Conservation (phyloP, 1,140 invertebrate genomes). For the Zaprionus camerounensis region DNA sequence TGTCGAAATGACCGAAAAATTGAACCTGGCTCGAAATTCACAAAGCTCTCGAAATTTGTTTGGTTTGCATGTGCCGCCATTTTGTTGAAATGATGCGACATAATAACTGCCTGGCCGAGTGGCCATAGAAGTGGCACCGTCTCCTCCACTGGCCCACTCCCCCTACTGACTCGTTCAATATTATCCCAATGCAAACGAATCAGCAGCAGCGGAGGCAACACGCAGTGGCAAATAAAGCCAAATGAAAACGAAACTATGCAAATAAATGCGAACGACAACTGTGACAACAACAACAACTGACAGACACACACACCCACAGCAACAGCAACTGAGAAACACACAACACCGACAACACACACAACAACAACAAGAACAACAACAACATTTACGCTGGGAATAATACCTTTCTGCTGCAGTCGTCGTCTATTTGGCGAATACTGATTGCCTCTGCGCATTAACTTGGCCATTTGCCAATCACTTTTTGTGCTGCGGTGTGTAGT, state of each 20-base stretch:
- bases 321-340: neutral
- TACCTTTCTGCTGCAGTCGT: slow-evolving; percentile 16
- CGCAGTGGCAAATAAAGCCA: slow-evolving; percentile 60
- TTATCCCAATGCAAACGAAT: slow-evolving; percentile 70
- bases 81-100: slow-evolving; percentile 72
- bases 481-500: neutral
- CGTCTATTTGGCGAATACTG: neutral
- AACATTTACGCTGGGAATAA: slow-evolving; percentile 19
- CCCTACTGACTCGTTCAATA: slow-evolving; percentile 23
- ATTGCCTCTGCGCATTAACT: slow-evolving; percentile 25
- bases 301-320: slow-evolving; percentile 10
- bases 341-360: slow-evolving; percentile 10
- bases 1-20: slow-evolving; percentile 22
- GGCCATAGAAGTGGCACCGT: slow-evolving; percentile 3
- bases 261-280: slow-evolving; percentile 26
- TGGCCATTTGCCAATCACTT: slow-evolving; percentile 49
- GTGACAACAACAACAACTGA: neutral
- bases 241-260: slow-evolving; percentile 69
- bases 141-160: neutral
- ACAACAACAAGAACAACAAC: slow-evolving; percentile 14
- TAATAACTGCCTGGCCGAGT: slow-evolving; percentile 56
- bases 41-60: slow-evolving; percentile 57
- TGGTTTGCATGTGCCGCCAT: slow-evolving; percentile 56
- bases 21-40: slow-evolving; percentile 24
- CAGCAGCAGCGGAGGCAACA: slow-evolving; percentile 19